A percentile compares a stretch with the other conserved stretches of the same genome.
phyloP scores from a whole-genome alignment of 2,797 vertebrate species.

The Squalus acanthias region DNA sequence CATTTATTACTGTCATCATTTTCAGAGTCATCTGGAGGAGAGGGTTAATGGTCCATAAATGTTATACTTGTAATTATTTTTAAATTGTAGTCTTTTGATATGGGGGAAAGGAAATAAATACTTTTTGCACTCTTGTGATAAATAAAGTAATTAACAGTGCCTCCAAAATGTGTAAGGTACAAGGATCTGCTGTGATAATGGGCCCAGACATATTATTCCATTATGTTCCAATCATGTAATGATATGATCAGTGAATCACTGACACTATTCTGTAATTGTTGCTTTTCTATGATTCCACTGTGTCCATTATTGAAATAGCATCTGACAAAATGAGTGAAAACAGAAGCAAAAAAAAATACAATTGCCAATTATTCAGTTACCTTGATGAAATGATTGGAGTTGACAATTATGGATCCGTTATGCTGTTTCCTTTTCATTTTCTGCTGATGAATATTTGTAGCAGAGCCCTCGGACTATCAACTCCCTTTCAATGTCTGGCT shows the following conservation, averaged over 20 bases:
- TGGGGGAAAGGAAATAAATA: slow-evolving; percentile 1
- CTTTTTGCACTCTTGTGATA: neutral
- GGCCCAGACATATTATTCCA: neutral
- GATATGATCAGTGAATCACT: neutral
- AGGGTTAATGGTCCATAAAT: neutral
- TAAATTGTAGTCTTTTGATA: neutral
- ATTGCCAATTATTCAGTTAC: neutral
- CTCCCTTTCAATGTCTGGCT: neutral
- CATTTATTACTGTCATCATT: neutral
- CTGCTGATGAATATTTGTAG: neutral
- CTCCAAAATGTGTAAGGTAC: neutral
- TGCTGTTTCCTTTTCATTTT: neutral
- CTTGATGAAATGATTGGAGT: neutral
- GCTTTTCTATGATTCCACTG: neutral
- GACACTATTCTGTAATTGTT: neutral
- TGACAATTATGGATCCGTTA: neutral
- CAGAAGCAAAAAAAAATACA: neutral
- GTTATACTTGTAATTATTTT: neutral
- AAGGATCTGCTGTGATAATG: neutral
- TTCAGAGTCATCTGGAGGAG: neutral
- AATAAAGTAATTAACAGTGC: neutral
- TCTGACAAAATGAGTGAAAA: slow-evolving; percentile 1
- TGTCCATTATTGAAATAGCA: neutral
- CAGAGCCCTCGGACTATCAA: neutral
- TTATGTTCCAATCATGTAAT: slow-evolving; percentile 2